Evolutionary conservation across 2,888 invertebrate species (phyloP).

Genomic region (Drosophila mayaguana): DNA sequence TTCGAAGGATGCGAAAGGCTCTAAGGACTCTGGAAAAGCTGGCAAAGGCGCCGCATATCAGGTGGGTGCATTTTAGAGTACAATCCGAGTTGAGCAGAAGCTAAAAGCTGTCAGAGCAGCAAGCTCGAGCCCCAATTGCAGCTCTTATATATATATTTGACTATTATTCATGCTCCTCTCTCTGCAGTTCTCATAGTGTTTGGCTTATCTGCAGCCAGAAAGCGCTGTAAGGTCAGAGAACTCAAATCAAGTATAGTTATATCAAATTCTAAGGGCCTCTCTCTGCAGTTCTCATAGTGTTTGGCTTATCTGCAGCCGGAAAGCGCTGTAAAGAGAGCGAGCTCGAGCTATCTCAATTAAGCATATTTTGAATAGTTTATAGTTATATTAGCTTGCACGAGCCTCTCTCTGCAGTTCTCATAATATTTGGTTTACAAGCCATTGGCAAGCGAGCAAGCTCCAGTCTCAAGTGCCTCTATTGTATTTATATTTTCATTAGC

Average conservation of each 20-base stretch:
- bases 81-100: background rate
- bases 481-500: background rate
- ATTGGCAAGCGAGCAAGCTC: too few species aligned
- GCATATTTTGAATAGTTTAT: too few species aligned
- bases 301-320: background rate
- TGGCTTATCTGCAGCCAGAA: too few species aligned
- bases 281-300: background rate
- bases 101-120: background rate
- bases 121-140: background rate
- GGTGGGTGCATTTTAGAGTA: constrained; percentile 85
- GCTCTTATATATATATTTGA: background rate
- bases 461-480: background rate
- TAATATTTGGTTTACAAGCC: too few species aligned
- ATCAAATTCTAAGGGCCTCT: too few species aligned
- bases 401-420: background rate
- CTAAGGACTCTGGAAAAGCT: constrained; percentile 88
- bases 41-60: constrained; percentile 89
- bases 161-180: background rate
- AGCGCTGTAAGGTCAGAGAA: too few species aligned
- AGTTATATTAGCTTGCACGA: too few species aligned
- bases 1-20: constrained; percentile 86
- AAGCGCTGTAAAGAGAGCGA: too few species aligned
- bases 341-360: background rate
- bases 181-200: too few species aligned
- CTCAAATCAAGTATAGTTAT: too few species aligned